Evolutionary conservation across 2,113 vertebrate genomes (phyloP), one percentile per base, ranked within the genome.

Genomic region (Notiomystis cincta): DNA sequence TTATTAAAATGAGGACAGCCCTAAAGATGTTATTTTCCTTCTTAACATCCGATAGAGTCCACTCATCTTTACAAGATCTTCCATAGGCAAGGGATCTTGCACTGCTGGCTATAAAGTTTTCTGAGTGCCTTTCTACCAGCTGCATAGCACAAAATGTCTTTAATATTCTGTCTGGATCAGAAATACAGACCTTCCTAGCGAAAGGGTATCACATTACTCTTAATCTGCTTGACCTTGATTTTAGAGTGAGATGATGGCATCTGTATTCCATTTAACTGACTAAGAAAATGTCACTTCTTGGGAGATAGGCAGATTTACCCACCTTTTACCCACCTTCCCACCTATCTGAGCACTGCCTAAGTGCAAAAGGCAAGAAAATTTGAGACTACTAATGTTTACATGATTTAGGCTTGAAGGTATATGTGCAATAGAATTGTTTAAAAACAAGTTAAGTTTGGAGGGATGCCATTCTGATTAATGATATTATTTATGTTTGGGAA

Each of bases 141-240:
- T 75, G 35, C 61, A n/a, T 66, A 75, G 33, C 17, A 82, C 44
- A 72, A 85, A 91, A 83, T 64, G 17, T 58, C 76, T 93, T 86
- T 70, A 95, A 56, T 65, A 89, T 64, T 92, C 75, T 73, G 18
- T 47, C 60, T 58, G 47, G 76, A 38, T 33, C 67, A 89, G 91
- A 92, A 95, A 92, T 70, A 66, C 47, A 90, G 76, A 58, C 44
- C 48, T 89, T 89, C 40, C 44, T 51, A 75, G 71, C 47, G 81
- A 90, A 87, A 89, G 60, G 15, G 15, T 92, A 75, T 92, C 72
- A 64, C 30, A 87, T 92, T 81, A 80, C 82, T 78, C 64, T 67
- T 95, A 95, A 89, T 90, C 61, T 89, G 24, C 69, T 82, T 93
- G 86, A 95, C 83, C 87, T 96, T 87, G 81, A 78, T 91, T 95